These are phyloP conservation scores for Hemicordylus capensis DNA, from an alignment of 2,113 vertebrate species.

Conservation along the genomic window DNA sequence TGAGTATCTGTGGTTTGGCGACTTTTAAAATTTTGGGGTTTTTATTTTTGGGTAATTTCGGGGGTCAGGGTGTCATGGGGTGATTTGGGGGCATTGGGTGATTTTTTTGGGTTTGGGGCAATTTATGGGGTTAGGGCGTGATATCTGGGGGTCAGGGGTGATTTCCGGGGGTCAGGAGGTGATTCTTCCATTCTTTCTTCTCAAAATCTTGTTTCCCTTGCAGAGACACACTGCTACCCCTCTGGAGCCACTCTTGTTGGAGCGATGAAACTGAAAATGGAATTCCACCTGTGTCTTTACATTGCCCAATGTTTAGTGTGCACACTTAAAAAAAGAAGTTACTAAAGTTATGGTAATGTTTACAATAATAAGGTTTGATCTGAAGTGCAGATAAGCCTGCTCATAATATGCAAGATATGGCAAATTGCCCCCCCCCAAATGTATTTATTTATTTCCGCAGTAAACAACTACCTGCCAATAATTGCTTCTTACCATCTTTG, in stretches of 20 bases:
- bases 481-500: constrained; percentile 48
- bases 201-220: too few relatives aligned
- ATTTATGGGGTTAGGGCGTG: too few relatives aligned
- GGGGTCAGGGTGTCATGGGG: too few relatives aligned
- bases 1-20: too few relatives aligned
- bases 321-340: neutral
- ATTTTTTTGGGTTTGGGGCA: too few relatives aligned
- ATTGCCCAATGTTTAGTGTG: neutral
- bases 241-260: neutral
- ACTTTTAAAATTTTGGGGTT: too few relatives aligned
- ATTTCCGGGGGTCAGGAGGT: too few relatives aligned
- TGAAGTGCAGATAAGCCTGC: constrained; percentile 35
- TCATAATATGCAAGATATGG: constrained; percentile 25
- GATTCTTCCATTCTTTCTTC: too few relatives aligned
- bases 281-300: neutral
- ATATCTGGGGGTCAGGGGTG: too few relatives aligned
- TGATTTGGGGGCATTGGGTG: too few relatives aligned
- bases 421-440: constrained; percentile 30
- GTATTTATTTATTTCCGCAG: constrained; percentile 36
- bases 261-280: neutral
- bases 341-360: neutral
- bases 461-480: constrained; percentile 44
- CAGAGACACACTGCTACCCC: too few relatives aligned
- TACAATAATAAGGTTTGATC: constrained; percentile 22
- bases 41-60: too few relatives aligned